Percentiles rank a stretch among this genome's conserved stretches.
Conservation (phyloP, 2,113 vertebrate genomes). For the Eulemur rufifrons region DNA sequence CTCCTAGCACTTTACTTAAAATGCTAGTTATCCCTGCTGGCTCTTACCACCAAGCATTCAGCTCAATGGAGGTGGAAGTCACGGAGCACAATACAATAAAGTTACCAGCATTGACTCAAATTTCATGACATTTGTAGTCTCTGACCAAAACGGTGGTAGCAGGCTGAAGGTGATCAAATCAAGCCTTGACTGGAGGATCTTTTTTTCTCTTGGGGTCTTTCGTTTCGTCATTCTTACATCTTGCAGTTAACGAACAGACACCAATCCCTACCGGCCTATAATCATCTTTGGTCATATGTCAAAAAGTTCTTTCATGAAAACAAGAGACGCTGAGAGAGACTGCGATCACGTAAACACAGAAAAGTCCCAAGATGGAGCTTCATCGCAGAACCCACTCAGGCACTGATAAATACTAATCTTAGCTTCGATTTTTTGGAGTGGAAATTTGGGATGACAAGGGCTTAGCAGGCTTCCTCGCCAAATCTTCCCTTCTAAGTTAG, state of each 20-base stretch:
- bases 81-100: slow-evolving; percentile 69
- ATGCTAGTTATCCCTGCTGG: slow-evolving; percentile 74
- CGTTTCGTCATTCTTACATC: neutral
- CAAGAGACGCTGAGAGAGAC: neutral
- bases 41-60: slow-evolving; percentile 66
- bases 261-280: neutral
- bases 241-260: slow-evolving; percentile 28
- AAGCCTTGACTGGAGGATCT: neutral
- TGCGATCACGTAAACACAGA: neutral
- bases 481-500: neutral
- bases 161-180: slow-evolving; percentile 49
- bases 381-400: neutral
- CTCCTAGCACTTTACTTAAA: slow-evolving; percentile 85
- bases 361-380: neutral
- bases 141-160: slow-evolving; percentile 27
- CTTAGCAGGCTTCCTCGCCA: neutral
- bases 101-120: slow-evolving; percentile 61
- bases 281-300: slow-evolving; percentile 26
- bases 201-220: slow-evolving; percentile 4
- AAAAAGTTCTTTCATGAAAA: slow-evolving; percentile 41
- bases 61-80: slow-evolving; percentile 64
- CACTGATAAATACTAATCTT: neutral
- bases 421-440: neutral
- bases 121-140: slow-evolving; percentile 65
- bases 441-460: neutral